A percentile compares a stretch with the other conserved stretches of the same genome.
These are phyloP conservation scores for Paramisgurnus dabryanus DNA, from an alignment of 2,113 vertebrate genomes.

Conservation along the genomic window DNA sequence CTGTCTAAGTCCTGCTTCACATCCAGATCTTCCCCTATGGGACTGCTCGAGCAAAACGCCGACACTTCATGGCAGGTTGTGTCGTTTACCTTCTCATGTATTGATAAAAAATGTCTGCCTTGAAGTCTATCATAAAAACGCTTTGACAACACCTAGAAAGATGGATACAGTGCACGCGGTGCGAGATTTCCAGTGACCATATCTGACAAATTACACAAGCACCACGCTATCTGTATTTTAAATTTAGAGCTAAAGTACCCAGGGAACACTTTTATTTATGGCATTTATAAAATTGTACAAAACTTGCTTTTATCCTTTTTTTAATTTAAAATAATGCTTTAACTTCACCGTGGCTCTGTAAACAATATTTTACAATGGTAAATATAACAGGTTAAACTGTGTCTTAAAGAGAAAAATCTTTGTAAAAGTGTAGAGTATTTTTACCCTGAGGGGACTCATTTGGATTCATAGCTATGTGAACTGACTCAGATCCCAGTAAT, in stretches of 20 bases:
- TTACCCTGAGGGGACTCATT: slow-evolving; percentile 21
- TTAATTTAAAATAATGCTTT: not conserved
- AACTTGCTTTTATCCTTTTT: not conserved
- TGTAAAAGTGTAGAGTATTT: not conserved
- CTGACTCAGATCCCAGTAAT: slow-evolving; percentile 7
- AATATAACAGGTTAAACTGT: not conserved
- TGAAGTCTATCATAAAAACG: slow-evolving; percentile 22
- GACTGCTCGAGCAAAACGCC: slow-evolving; percentile 5
- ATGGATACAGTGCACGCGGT: not conserved
- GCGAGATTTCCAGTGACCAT: slow-evolving; percentile 10
- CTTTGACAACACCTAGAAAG: slow-evolving; percentile 8
- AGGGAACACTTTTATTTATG: not conserved
- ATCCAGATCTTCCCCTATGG: slow-evolving; percentile 1
- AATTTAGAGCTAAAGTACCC: slow-evolving; percentile 2
- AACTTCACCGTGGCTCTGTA: not conserved
- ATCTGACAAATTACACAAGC: slow-evolving; percentile 1
- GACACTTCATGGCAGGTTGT: not conserved
- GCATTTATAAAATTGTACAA: not conserved
- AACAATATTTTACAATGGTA: not conserved
- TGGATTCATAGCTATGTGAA: slow-evolving; percentile 19
- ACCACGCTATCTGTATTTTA: not conserved
- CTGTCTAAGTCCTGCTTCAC: not conserved
- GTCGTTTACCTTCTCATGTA: slow-evolving; percentile 20
- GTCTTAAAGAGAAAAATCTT: slow-evolving; percentile 15
- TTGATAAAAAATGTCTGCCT: slow-evolving; percentile 16